These are phyloP conservation scores for Catharus fuscescens DNA, from an alignment of 2,113 vertebrate species.

Conservation along the genomic window DNA sequence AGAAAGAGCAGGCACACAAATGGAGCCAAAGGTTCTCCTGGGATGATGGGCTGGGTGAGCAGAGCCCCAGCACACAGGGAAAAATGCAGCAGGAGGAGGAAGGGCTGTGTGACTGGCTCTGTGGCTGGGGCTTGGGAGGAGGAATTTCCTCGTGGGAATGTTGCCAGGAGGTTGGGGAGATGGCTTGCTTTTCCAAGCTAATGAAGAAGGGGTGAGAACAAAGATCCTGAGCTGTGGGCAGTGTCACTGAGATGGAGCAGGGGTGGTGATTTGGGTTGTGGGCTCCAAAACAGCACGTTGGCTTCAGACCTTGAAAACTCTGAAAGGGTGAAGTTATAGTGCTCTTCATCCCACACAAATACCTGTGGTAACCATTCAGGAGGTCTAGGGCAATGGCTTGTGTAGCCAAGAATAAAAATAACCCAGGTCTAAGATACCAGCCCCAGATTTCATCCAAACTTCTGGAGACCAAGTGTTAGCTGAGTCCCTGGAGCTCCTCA, in stretches of 20 bases:
- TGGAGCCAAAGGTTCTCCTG: not conserved
- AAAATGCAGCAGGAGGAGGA: not conserved
- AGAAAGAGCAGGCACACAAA: not conserved
- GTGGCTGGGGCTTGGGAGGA: not conserved
- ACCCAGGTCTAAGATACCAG: not conserved
- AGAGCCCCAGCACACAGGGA: not conserved
- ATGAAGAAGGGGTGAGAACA: not conserved
- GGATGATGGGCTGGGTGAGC: not conserved
- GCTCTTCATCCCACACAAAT: not conserved
- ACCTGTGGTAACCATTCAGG: not conserved
- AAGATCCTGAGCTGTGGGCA: not conserved
- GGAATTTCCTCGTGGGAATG: not conserved
- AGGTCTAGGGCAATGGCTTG: not conserved
- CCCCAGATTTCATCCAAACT: not conserved
- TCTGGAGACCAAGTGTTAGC: not conserved
- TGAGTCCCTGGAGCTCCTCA: not conserved
- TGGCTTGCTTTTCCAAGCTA: not conserved
- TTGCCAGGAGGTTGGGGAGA: slow-evolving; percentile 49
- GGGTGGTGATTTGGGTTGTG: not conserved
- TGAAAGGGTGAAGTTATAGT: not conserved
- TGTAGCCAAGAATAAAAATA: not conserved
- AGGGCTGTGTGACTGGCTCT: not conserved
- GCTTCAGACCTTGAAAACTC: not conserved
- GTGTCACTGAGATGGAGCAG: not conserved
- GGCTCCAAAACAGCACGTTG: not conserved